These are phyloP conservation scores for Bos javanicus DNA, from an alignment of 2,113 vertebrate genomes.

Conservation along the genomic window DNA sequence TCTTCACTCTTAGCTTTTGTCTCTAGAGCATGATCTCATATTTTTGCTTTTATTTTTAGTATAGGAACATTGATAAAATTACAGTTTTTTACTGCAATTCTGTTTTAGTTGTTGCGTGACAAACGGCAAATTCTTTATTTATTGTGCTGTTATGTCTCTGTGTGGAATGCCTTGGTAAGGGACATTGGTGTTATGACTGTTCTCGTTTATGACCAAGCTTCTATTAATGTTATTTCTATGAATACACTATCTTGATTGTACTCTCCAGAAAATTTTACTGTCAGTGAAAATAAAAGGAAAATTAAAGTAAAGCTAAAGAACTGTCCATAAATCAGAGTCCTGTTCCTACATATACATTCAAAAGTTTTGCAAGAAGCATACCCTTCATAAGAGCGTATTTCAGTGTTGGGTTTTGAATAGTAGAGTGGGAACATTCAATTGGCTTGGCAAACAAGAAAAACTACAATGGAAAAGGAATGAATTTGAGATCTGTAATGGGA, in stretches of 20 bases:
- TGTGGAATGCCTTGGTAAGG: slow-evolving; percentile 70
- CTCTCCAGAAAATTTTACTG: slow-evolving; percentile 63
- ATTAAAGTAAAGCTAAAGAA: slow-evolving; percentile 49
- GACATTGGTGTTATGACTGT: slow-evolving; percentile 48
- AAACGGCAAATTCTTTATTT: slow-evolving; percentile 57
- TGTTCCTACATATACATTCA: background rate
- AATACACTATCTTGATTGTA: slow-evolving; percentile 72
- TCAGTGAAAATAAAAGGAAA: slow-evolving; percentile 73
- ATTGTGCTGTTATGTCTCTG: slow-evolving; percentile 66
- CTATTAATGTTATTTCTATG: slow-evolving; percentile 67
- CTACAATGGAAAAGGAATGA: background rate
- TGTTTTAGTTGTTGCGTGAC: slow-evolving; percentile 49
- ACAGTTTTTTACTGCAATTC: slow-evolving; percentile 45
- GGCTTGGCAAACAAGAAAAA: background rate
- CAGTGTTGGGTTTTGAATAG: background rate
- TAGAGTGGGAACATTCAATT: background rate
- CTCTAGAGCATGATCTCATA: slow-evolving; percentile 60
- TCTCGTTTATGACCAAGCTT: slow-evolving; percentile 62
- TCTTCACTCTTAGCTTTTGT: slow-evolving; percentile 44
- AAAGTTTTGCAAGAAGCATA: background rate
- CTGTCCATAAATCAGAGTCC: background rate
- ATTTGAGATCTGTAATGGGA: background rate
- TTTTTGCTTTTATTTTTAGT: slow-evolving; percentile 69
- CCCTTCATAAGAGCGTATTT: background rate
- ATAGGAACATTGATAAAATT: slow-evolving; percentile 51